These are phyloP conservation scores for Drosophila acutilabella DNA, from an alignment of 2,888 invertebrate genomes.

Conservation along the genomic window DNA sequence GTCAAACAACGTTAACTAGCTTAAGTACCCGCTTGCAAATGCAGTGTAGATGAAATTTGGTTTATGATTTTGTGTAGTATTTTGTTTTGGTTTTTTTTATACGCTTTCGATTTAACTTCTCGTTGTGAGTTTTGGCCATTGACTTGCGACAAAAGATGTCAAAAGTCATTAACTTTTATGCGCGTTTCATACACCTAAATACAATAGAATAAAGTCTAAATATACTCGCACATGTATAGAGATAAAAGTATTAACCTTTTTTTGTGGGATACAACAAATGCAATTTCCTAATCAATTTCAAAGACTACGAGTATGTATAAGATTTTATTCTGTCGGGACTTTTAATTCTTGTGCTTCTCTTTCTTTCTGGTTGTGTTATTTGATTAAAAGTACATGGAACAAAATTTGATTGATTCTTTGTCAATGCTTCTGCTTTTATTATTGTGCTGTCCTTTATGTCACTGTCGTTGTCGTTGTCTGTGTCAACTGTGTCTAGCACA, in stretches of 20 bases:
- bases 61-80: constrained; percentile 59
- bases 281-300: constrained; percentile 70
- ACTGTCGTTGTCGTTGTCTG: constrained; percentile 5
- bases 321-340: constrained; percentile 13
- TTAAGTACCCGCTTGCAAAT: not conserved
- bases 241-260: not conserved
- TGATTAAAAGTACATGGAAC: constrained; percentile 44
- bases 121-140: constrained; percentile 58
- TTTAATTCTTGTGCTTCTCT: constrained; percentile 16
- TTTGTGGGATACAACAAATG: constrained; percentile 45
- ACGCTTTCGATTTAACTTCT: constrained; percentile 61
- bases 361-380: constrained; percentile 51
- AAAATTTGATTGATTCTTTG: constrained; percentile 56
- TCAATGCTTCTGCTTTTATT: constrained; percentile 9
- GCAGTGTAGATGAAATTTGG: constrained; percentile 48
- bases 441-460: not conserved
- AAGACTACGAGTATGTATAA: constrained; percentile 21
- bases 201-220: constrained; percentile 11
- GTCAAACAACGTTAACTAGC: not conserved
- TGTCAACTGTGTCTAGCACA: constrained; percentile 24
- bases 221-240: not conserved
- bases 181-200: constrained; percentile 21
- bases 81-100: constrained; percentile 33
- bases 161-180: constrained; percentile 74
- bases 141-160: constrained; percentile 62